Conservation (phyloP, 2,113 vertebrate species). For the Zosterops pallidus region DNA sequence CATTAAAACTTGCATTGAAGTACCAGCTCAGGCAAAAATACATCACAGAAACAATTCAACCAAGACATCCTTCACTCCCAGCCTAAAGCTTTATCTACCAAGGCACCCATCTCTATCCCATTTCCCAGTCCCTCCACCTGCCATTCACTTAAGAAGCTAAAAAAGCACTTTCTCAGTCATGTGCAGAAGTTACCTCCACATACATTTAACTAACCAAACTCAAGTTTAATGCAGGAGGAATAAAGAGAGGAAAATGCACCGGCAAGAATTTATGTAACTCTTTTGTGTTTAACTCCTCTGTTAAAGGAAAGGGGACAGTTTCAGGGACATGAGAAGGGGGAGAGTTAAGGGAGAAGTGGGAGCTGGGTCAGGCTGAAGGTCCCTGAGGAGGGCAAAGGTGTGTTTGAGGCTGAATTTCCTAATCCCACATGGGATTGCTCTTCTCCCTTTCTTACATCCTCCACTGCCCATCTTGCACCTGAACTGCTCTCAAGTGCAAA, state of each 20-base stretch:
- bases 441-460: background rate
- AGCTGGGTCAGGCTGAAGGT: background rate
- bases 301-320: background rate
- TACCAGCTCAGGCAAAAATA: background rate
- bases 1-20: background rate
- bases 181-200: background rate
- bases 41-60: background rate
- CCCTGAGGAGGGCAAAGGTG: background rate
- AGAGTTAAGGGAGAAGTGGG: background rate
- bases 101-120: background rate
- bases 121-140: background rate
- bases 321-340: background rate
- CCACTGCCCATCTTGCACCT: background rate
- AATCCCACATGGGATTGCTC: rapidly evolving
- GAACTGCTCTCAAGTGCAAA: background rate
- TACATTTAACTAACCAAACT: background rate
- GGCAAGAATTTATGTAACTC: background rate
- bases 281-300: background rate
- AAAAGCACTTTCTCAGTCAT: background rate
- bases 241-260: background rate
- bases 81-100: background rate
- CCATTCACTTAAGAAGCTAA: background rate
- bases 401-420: background rate
- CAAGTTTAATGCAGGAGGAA: background rate
- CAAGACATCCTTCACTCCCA: background rate